phyloP scores from a whole-genome alignment of 2,888 invertebrate genomes.

The Macrostomum cliftonense region DNA sequence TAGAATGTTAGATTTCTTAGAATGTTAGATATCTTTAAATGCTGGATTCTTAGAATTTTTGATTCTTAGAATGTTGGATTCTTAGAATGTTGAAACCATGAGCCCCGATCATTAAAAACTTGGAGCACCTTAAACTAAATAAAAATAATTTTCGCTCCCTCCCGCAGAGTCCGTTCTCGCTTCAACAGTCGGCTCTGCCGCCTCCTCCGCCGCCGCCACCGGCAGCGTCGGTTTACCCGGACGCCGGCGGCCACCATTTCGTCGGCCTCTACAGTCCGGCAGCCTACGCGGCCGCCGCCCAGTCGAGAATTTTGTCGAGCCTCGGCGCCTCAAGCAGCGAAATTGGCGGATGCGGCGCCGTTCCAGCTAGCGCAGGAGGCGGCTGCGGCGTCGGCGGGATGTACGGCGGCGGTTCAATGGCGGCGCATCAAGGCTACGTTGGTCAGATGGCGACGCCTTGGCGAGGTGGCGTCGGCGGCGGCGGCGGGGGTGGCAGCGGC shows the following conservation, averaged over 20 bases:
- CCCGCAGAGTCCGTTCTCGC: slow-evolving; percentile 68
- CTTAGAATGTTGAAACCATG: too few relatives aligned
- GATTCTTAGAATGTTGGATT: too few relatives aligned
- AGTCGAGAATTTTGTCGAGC: slow-evolving; percentile 2
- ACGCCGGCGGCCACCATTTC: slow-evolving; percentile 67
- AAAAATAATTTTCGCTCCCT: too few relatives aligned
- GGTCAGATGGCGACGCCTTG: too few relatives aligned
- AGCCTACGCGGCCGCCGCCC: slow-evolving; percentile 1
- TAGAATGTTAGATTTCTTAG: too few relatives aligned
- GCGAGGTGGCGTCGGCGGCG: too few relatives aligned
- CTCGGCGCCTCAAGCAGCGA: slow-evolving; percentile 8
- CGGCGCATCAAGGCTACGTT: too few relatives aligned
- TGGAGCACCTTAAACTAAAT: too few relatives aligned
- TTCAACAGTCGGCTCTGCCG: slow-evolving; percentile 64
- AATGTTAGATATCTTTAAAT: too few relatives aligned
- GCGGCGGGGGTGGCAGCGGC: too few relatives aligned
- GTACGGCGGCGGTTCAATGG: slow-evolving; percentile 70
- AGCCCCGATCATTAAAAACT: too few relatives aligned
- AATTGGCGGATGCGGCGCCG: background rate
- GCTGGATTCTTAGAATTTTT: too few relatives aligned
- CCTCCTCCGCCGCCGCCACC: slow-evolving; percentile 27
- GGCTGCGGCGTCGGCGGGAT: slow-evolving; percentile 43
- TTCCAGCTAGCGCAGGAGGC: background rate
- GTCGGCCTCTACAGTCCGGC: slow-evolving; percentile 46
- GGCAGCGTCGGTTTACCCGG: slow-evolving; percentile 50